Evolutionary conservation across 2,797 vertebrate genomes (phyloP).

Genomic region (Acipenser transmontanus): DNA sequence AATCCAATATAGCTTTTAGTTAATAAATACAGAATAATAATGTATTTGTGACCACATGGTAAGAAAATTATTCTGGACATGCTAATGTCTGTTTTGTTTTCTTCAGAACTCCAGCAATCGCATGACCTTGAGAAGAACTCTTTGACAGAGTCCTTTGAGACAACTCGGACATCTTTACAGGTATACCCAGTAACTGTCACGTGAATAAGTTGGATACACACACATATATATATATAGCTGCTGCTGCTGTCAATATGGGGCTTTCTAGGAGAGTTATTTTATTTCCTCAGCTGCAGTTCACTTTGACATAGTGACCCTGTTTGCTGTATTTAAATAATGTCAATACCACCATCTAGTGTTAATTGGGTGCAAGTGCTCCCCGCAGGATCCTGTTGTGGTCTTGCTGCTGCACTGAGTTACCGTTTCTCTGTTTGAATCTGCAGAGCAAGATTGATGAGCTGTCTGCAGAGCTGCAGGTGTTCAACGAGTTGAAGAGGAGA

Average conservation of each 20-base stretch:
- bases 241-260: too few relatives aligned
- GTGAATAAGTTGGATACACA: not conserved
- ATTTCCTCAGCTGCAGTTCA: not conserved
- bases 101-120: constrained; percentile 43
- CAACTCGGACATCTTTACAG: constrained; percentile 45
- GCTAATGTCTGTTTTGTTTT: not conserved
- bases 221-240: too few relatives aligned
- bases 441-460: constrained; percentile 60
- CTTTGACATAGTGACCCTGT: not conserved
- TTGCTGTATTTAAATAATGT: not conserved
- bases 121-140: constrained; percentile 48
- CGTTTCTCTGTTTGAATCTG: constrained; percentile 6
- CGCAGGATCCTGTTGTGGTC: not conserved
- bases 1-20: not conserved
- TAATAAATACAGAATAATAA: not conserved
- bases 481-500: constrained; percentile 67
- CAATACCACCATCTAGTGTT: not conserved
- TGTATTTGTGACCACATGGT: not conserved
- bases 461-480: constrained; percentile 63
- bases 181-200: constrained; percentile 28
- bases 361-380: not conserved
- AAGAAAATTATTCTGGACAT: not conserved
- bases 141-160: constrained; percentile 41
- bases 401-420: not conserved
- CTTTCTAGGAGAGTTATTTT: not conserved